Base-by-base conservation (phyloP, 2,888 invertebrate genomes). In the Plutella xylostella region DNA sequence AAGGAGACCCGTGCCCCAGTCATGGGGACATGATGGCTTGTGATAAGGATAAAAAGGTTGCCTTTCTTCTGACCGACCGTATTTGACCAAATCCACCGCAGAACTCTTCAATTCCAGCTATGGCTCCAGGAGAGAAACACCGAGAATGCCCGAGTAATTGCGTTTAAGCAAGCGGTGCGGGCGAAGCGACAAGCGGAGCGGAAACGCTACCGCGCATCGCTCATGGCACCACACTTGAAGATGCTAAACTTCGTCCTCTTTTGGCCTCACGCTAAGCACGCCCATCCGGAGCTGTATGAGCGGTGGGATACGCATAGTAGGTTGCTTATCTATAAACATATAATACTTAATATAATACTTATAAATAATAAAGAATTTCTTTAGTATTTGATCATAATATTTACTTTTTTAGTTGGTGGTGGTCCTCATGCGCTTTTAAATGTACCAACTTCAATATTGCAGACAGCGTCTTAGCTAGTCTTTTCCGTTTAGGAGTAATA, bases 221-320 rank as follows among this genome's bases (percentile, higher is more conserved):
- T 68, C 25, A 76, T 82, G 74, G 63, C 71, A 1, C 72, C 77
- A 0, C 53, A 68, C 30, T 54, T 82, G 4, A 45, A 52, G 14
- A 58, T 63, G 18, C 49, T 75, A 0, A 76, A 80, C 57, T 82
- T 80, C 18, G 75, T 82, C 1, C 49, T 82, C 14, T 82, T 66
- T 54, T 82, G 79, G 79, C 82, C 82, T 0, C 75, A 80, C 18
- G 61, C 65, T 14, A 65, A 52, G 3, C 68, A 71, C 31, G 79
- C 80, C 0, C 82, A 82, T 22, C 74, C 73, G 0, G 77, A 78
- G 42, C 47, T 83, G 3, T 83, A 83, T 43, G 82, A 79, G 50
- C 60, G 63, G 15, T 82, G 80, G 82, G 72, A 78, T 53, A 49
- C 60, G 19, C 69, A 82, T 47, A 74, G 82, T 75, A 61, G 47